Evolutionary conservation across 2,888 invertebrate species (phyloP).

Genomic region (Sisyra nigra): DNA sequence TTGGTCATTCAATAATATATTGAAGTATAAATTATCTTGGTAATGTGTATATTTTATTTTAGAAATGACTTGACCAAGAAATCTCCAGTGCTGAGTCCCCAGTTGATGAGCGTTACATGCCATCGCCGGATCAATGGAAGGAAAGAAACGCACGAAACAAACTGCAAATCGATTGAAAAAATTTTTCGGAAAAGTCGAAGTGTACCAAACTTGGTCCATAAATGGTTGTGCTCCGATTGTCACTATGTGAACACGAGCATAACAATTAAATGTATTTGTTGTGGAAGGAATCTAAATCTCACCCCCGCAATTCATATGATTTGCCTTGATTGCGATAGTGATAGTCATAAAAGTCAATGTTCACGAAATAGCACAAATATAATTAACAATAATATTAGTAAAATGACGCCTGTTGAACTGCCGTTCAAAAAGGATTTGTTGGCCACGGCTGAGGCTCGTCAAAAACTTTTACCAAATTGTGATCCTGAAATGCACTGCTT

Average conservation of each 20-base stretch:
- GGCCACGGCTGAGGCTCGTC: not conserved
- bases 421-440: conserved; percentile 12
- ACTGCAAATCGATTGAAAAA: not conserved
- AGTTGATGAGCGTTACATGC: conserved; percentile 6
- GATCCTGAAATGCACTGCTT: conserved; percentile 23
- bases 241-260: conserved; percentile 20
- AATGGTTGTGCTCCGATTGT: conserved; percentile 24
- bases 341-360: conserved; percentile 18
- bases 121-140: conserved; percentile 1
- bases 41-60: too few relatives aligned
- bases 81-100: conserved; percentile 1
- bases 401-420: conserved; percentile 23
- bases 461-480: conserved; percentile 3
- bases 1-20: not conserved
- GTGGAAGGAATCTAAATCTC: conserved; percentile 12
- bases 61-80: conserved; percentile 7
- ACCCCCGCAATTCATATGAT: conserved; percentile 18
- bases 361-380: conserved; percentile 5
- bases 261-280: conserved; percentile 16
- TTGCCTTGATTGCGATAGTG: conserved; percentile 25
- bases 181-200: conserved; percentile 9
- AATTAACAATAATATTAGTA: conserved; percentile 6
- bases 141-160: not conserved
- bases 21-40: too few relatives aligned
- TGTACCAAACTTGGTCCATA: conserved; percentile 15